Evolutionary conservation across 2,113 vertebrate species (phyloP).

Genomic region (Australoheros scitulus): DNA sequence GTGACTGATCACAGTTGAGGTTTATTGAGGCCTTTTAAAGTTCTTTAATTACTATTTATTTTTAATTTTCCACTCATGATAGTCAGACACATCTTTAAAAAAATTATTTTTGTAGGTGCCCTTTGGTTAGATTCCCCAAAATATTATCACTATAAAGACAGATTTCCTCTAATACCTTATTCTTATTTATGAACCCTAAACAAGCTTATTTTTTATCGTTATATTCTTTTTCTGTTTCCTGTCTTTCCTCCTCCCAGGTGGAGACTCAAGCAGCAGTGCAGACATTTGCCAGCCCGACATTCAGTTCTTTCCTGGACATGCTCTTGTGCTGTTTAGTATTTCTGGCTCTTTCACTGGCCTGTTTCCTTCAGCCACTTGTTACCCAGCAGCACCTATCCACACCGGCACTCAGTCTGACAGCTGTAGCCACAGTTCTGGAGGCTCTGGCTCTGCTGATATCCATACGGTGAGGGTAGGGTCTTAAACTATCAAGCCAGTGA

Average conservation of each 20-base stretch:
- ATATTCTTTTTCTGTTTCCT: not conserved
- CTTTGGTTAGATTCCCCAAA: not conserved
- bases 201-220: not conserved
- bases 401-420: conserved; percentile 81
- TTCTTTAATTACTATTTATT: not conserved
- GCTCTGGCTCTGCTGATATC: conserved; percentile 87
- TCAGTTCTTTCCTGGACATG: conserved; percentile 95
- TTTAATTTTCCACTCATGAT: not conserved
- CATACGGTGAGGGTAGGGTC: conserved; percentile 82
- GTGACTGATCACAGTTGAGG: not conserved
- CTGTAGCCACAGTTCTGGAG: conserved; percentile 84
- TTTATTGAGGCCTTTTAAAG: not conserved
- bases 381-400: conserved; percentile 72
- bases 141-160: not conserved
- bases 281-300: conserved; percentile 94
- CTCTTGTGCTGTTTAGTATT: conserved; percentile 90
- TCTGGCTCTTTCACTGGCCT: conserved; percentile 89
- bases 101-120: not conserved
- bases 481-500: not conserved
- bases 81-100: not conserved
- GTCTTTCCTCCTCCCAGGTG: conserved; percentile 65
- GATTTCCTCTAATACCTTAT: not conserved
- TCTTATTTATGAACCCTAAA: not conserved
- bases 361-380: conserved; percentile 87
- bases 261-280: conserved; percentile 80